These are phyloP conservation scores for Coluber constrictor DNA, from an alignment of 2,797 vertebrate genomes.

Conservation along the genomic window DNA sequence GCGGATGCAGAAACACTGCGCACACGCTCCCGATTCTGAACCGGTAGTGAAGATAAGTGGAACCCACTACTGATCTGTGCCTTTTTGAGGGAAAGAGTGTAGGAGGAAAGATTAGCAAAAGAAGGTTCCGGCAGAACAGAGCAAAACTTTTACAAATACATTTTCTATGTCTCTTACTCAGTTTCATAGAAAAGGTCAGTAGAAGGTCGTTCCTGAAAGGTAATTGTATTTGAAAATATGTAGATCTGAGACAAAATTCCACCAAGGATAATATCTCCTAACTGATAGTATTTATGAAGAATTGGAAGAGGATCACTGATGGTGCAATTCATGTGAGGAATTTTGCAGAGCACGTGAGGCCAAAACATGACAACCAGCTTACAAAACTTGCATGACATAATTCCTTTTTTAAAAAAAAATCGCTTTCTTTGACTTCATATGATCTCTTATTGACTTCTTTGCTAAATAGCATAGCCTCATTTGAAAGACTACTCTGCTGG, in stretches of 20 bases:
- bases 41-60: too few species aligned
- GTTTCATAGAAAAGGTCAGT: background rate
- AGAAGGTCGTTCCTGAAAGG: background rate
- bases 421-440: background rate
- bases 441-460: background rate
- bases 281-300: background rate
- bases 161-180: background rate
- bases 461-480: background rate
- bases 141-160: background rate
- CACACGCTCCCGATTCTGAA: too few species aligned
- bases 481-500: background rate
- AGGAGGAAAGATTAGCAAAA: background rate
- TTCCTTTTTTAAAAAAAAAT: background rate
- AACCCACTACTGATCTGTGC: too few species aligned
- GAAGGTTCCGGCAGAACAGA: background rate
- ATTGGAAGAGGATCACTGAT: background rate
- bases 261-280: background rate
- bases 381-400: background rate
- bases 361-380: background rate
- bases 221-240: background rate
- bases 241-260: slow-evolving; percentile 13
- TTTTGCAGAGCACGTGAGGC: background rate
- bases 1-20: too few species aligned
- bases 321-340: background rate
- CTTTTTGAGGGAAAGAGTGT: background rate